Conservation (phyloP, 2,113 vertebrate genomes). For the Microtus richardsoni region DNA sequence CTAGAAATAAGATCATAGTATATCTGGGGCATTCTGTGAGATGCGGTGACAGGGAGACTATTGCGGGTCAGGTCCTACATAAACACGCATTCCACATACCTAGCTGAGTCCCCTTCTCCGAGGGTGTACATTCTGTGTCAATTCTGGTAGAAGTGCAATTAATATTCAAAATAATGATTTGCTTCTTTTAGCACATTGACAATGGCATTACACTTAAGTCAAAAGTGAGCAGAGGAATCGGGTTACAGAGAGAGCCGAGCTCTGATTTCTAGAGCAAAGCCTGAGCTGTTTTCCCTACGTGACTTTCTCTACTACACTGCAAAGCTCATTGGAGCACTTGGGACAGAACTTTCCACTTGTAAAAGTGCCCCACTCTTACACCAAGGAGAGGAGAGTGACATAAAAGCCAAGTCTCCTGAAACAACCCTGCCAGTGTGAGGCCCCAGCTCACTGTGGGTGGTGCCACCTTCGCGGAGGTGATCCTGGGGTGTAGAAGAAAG, state of each 20-base stretch:
- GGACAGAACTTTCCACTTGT: neutral
- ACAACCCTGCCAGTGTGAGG: neutral
- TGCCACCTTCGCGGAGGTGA: no score
- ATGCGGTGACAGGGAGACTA: neutral
- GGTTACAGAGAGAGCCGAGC: slow-evolving; percentile 29
- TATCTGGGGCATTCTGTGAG: slow-evolving; percentile 76
- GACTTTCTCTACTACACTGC: neutral
- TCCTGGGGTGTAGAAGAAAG: no score
- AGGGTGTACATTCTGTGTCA: neutral
- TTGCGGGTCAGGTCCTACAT: slow-evolving; percentile 47
- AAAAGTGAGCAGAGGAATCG: slow-evolving; percentile 48
- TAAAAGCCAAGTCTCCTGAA: neutral
- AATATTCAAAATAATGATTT: slow-evolving; percentile 46
- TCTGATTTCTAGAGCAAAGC: neutral
- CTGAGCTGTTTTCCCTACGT: neutral
- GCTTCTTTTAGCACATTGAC: slow-evolving; percentile 20
- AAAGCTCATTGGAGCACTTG: neutral
- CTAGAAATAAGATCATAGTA: slow-evolving; percentile 77
- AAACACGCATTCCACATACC: neutral
- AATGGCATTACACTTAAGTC: neutral
- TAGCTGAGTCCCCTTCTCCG: neutral
- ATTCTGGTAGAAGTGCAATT: slow-evolving; percentile 1
- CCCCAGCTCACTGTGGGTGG: neutral
- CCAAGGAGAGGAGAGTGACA: neutral
- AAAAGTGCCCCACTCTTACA: neutral